Base-by-base conservation (phyloP, 1,140 invertebrate genomes). In the Drosophila lacertosa region DNA sequence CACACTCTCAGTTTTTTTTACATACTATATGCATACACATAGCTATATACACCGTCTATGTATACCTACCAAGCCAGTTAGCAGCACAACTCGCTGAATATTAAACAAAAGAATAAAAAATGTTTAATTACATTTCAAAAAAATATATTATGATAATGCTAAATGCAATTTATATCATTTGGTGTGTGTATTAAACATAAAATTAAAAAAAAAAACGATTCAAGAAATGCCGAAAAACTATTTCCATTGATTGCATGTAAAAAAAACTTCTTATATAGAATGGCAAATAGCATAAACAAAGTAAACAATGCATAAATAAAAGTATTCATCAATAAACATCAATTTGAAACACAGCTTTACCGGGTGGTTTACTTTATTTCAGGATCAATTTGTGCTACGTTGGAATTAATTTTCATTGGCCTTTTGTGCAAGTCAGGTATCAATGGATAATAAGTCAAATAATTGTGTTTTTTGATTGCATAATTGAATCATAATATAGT, bases 271-370 rank as follows among this genome's bases (percentile, higher is more conserved):
- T 33, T 37, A 50, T 50, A 15, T 51, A 18, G 39, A 26, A 35
- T 33, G 18, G 74, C 44, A 60, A 57, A 57, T 42, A 35, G 50
- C 32, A 54, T 57, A 26, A 69, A 69, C 72, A 72, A 45, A 45
- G 13, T 62, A 77, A 77, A 60, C 59, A 74, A 79, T 79, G 76
- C 70, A 79, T 79, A 79, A 79, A 45, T 71, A 75, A 75, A 79
- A 70, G 55, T 80, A 80, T 80, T 75, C 77, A 60, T 80, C 77
- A 80, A 80, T 80, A 80, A 80, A 78, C 13, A 78, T 78, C 69
- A 78, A 68, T 77, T 55, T 55, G 37, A 55, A 55, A 55, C 53
- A 42, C 37, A 47, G n/a, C 5, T 13, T 5, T 35, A 4, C 33
- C 33, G 26, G 2, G 26, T 29, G 26, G 7, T 7, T 29, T 29